Evolutionary conservation across 2,113 vertebrate species (phyloP), one percentile per base, ranked within the genome.

Genomic region (Macaca nemestrina): DNA sequence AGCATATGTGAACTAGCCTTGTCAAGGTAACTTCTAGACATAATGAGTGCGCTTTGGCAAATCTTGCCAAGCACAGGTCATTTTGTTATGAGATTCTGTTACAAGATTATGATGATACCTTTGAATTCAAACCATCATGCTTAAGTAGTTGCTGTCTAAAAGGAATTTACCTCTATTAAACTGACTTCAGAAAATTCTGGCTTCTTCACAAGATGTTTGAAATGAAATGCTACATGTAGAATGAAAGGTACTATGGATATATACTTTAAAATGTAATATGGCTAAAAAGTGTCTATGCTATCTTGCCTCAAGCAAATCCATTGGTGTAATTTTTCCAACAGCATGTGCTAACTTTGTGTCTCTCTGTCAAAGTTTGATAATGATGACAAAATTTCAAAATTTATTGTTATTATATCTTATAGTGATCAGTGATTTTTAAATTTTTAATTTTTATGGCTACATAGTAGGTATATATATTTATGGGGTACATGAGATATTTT

Each of bases 11-110:
- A 95, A 83, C 45, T 64, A 80, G 81, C 35, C 48, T 90, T 82
- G 88, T 96, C 48, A 96, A 78, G 70, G 93, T 87, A 95, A 88
- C 64, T 92, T 87, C 40, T 68, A 90, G 94, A 89, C 52, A 20
- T 83, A 95, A 95, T 40, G 61, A 92, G 76, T 52, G 43, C 75
- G 32, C 59, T 92, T 80, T 94, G 88, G 91, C 76, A 88, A 95
- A 88, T 5, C 32, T 87, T 83, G 35, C 48, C 76, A 87, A 84
- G 84, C 16, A 59, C 18, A 52, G 55, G 68, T 83, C 90, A 94
- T 93, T 96, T 76, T 90, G n/a, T 90, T 70, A 97, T 80, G 38
- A 0, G 48, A 61, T 88, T 96, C 35, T 73, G 9, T 96, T 95
- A 70, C 55, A 79, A 89, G 52, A 87, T 84, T 32, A 70, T 64